These are phyloP conservation scores for Rhadinocentrus ornatus DNA, from an alignment of 2,797 vertebrate species.

Conservation along the genomic window DNA sequence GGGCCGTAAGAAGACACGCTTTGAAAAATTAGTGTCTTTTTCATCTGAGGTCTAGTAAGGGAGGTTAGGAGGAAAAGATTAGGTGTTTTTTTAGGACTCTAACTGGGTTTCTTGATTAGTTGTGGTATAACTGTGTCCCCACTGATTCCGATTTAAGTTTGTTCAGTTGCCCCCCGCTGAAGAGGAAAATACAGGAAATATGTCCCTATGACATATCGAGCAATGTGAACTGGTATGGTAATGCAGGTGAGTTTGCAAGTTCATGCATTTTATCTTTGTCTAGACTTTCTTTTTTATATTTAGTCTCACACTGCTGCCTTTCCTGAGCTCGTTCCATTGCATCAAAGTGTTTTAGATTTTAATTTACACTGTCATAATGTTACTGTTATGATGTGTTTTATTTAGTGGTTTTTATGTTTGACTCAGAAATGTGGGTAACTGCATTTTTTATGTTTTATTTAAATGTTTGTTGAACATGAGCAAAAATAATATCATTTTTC, in stretches of 20 bases:
- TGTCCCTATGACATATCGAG: neutral
- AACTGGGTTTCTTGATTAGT: conserved; percentile 2
- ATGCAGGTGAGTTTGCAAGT: neutral
- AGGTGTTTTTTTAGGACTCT: neutral
- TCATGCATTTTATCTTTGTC: neutral
- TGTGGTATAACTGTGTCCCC: neutral
- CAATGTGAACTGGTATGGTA: neutral
- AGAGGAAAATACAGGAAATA: neutral
- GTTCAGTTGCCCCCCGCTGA: neutral
- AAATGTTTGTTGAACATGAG: neutral
- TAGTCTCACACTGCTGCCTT: neutral
- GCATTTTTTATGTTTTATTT: neutral
- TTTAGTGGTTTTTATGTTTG: neutral
- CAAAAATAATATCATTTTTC: neutral
- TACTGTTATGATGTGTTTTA: neutral
- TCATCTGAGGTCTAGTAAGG: neutral
- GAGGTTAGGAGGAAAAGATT: neutral
- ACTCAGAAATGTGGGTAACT: neutral
- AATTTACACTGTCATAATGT: neutral
- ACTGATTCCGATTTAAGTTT: neutral
- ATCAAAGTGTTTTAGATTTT: neutral
- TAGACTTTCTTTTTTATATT: neutral
- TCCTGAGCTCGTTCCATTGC: neutral
- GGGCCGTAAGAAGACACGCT: no score
- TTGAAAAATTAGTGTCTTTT: neutral